Evolutionary conservation across 1,140 invertebrate species (phyloP), one percentile per base, ranked within the genome.

Genomic region (Drosophila pectinifera): DNA sequence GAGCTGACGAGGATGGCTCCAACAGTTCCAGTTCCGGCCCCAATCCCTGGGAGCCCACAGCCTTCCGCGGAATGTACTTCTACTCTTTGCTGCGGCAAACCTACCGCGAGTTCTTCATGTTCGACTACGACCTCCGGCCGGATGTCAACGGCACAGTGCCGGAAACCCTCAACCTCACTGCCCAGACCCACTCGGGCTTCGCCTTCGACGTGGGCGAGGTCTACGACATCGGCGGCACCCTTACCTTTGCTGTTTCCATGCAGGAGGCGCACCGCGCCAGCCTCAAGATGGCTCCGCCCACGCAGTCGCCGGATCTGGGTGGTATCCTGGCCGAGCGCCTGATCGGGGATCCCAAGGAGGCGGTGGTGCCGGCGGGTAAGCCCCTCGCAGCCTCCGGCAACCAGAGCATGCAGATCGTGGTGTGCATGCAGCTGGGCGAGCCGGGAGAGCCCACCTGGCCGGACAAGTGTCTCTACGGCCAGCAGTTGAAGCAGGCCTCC

Each of bases 221-320:
- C 18, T 93, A 94, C 46, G 96, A 96, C 65, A 94, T 95, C 24
- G 96, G 96, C 0, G 96, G 96, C 0, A 96, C 95, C 0, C 78
- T 96, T 5, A 93, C 94, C 1, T 93, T 96, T 38, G 94, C 94
- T 4, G 80, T 95, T 0, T 95, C 95, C 22, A 92, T 96, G 63
- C 93, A 95, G 62, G 94, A 93, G 80, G 94, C 90, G 57, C 72
- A 92, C 24, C 93, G 92, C 70, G 94, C 59, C 6, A 68, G 78
- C 11, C 13, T 93, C 53, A 94, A 93, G 89, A 94, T 59, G 22
- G 14, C 57, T 1, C 63, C 42, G 4, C 74, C 82, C 14, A 73
- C 73, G 1, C 64, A 67, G 10, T 38, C 76, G 0, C 73, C 78
- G 0, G 90, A 91, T 36, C 68, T 85, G 14, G 67, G 70, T 5